phyloP scores from a whole-genome alignment of 2,797 vertebrate species.

The Alca torda region DNA sequence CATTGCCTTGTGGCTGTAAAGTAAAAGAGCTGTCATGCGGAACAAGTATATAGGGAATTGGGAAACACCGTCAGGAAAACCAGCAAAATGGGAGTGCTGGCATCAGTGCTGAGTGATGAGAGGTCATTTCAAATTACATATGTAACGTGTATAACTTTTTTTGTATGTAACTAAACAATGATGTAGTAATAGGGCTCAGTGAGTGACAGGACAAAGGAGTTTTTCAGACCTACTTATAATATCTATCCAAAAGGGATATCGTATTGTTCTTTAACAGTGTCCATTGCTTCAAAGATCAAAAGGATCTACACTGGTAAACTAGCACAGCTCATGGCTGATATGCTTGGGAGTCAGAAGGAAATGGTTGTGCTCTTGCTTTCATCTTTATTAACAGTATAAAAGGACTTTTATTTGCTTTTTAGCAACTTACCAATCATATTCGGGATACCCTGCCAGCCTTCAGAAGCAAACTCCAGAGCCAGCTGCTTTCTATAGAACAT shows the following conservation, averaged over 20 bases:
- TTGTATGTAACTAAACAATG: neutral
- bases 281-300: neutral
- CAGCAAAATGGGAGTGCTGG: neutral
- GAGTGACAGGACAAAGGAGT: neutral
- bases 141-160: neutral
- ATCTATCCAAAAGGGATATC: neutral
- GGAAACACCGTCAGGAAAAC: neutral
- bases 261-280: neutral
- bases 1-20: neutral
- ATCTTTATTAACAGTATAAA: neutral
- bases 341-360: neutral
- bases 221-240: neutral
- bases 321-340: neutral
- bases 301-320: neutral
- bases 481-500: slow-evolving; percentile 85
- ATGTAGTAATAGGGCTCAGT: neutral
- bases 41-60: neutral
- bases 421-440: slow-evolving; percentile 95
- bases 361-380: neutral
- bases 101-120: neutral
- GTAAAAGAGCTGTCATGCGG: neutral
- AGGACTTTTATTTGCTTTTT: slow-evolving; percentile 44
- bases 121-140: neutral
- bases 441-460: slow-evolving; percentile 87
- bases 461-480: slow-evolving; percentile 84